Base-by-base conservation (phyloP, 2,113 vertebrate species). In the Nothobranchius furzeri region DNA sequence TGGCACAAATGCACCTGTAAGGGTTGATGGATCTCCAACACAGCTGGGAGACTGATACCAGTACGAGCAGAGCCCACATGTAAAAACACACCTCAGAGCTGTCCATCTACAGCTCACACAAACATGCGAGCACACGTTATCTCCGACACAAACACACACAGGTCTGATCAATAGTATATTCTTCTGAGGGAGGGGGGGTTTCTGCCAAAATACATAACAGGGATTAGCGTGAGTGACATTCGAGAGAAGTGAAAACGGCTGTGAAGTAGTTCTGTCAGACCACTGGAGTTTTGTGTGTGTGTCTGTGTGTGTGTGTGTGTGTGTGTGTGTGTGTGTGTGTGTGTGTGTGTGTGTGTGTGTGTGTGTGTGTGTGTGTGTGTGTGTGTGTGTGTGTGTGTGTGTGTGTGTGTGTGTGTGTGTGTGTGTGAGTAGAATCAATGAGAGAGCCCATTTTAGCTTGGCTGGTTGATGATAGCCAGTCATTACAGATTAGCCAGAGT, bases 1-100 rank as follows among this genome's bases (percentile, higher is more conserved):
- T 78, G 71, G 79, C 74, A 90, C 90, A 92, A 20, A 91, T 91
- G 85, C 87, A 90, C 85, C 90, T 92, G 92, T 92, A 91, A 92
- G 79, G 83, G 73, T 87, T 92, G 90, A 92, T 92, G 89, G 89
- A 91, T 91, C 86, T 89, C 74, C 87, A 88, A 81, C 83, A 86
- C 87, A 89, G 84, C 87, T 88, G 79, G 81, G 83, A 40, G 37
- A 40, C 37, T 40, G 60, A 88, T 87, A 82, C 88, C 85, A 90
- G 90, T 89, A 89, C 85, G 73, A 85, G 72, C 62, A 68, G 58
- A 70, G 62, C 79, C n/a, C 2, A 69, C 79, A 88, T 88, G 86
- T 89, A 91, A 88, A 92, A 89, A 87, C 78, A 81, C 77, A 73
- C 60, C 80, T 75, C 70, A 65, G 59, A 70, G 70, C 80, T 68